Conservation (phyloP, 2,797 vertebrate species). For the Rhinichthys osculus region DNA sequence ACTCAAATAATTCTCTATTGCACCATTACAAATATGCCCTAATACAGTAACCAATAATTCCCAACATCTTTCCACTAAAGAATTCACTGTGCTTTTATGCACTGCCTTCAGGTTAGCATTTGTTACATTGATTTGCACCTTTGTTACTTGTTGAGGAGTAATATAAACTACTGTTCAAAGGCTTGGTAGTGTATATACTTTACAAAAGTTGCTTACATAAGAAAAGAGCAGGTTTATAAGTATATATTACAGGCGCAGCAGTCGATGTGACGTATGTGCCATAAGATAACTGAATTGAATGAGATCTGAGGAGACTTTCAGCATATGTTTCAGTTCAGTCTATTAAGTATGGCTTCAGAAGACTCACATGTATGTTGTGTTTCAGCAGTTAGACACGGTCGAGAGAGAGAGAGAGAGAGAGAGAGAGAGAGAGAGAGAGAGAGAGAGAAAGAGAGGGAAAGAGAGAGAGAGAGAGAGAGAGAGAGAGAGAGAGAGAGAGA, state of each 20-base stretch:
- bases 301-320: no score
- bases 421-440: not conserved
- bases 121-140: not conserved
- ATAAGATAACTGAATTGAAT: no score
- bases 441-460: no score
- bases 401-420: no score
- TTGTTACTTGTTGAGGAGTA: not conserved
- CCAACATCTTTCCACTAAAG: not conserved
- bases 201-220: not conserved
- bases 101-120: slow-evolving; percentile 10
- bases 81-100: not conserved
- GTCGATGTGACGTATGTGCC: no score
- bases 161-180: no score
- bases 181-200: not conserved
- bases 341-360: no score
- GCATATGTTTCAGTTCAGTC: no score
- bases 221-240: no score
- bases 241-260: no score
- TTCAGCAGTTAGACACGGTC: not conserved
- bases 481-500: no score
- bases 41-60: not conserved
- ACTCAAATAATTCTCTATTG: not conserved
- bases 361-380: no score
- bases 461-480: not conserved
- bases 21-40: not conserved